Evolutionary conservation across 2,888 invertebrate species (phyloP).

Genomic region (Tetheella fluctuosa): DNA sequence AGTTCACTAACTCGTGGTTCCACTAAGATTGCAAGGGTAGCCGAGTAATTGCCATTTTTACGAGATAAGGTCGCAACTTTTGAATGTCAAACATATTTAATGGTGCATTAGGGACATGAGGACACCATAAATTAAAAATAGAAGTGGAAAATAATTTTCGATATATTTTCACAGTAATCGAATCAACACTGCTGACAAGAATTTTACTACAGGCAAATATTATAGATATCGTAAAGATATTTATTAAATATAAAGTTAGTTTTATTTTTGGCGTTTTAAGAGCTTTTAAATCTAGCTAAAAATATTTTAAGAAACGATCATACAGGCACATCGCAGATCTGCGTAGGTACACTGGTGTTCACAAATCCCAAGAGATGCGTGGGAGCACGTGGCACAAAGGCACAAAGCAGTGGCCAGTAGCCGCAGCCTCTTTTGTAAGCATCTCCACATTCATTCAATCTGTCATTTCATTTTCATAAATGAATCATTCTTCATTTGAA

Average conservation of each 20-base stretch:
- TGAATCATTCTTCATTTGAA: constrained; percentile 83
- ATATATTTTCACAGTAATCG: neutral
- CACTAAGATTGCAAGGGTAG: constrained; percentile 70
- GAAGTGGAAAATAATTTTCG: neutral
- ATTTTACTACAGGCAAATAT: neutral
- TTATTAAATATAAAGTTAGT: neutral
- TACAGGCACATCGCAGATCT: neutral
- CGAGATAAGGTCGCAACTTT: constrained; percentile 80
- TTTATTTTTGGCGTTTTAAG: too few relatives aligned
- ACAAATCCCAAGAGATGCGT: constrained; percentile 25
- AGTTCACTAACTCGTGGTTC: constrained; percentile 72
- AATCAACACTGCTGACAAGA: neutral
- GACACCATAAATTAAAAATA: constrained; percentile 2
- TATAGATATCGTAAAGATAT: too few relatives aligned
- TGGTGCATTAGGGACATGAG: constrained; percentile 49
- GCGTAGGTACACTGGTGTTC: constrained; percentile 13
- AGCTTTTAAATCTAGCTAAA: too few relatives aligned
- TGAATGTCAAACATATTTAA: constrained; percentile 81
- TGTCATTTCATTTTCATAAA: constrained; percentile 84
- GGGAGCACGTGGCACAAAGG: constrained; percentile 68
- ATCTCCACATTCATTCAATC: constrained; percentile 76
- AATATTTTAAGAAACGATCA: too few relatives aligned
- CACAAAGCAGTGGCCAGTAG: constrained; percentile 65
- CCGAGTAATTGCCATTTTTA: constrained; percentile 78
- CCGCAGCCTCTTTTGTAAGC: constrained; percentile 63